Percentiles rank a stretch among this genome's conserved stretches.
Conservation (phyloP, 2,888 invertebrate genomes). For the Nomada flava region DNA sequence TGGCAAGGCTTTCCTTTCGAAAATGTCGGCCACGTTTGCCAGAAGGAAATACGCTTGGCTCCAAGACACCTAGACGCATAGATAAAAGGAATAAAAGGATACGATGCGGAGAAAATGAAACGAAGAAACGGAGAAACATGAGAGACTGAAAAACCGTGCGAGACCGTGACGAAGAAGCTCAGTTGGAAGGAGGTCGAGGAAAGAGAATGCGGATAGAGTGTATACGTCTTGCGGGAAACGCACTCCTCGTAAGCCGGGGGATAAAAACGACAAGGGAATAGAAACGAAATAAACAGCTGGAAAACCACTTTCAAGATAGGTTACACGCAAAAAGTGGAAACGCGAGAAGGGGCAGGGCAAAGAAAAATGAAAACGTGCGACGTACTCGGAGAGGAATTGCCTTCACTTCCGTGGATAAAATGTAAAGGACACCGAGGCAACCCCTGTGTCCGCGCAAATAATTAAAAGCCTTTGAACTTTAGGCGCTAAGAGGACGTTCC, state of each 20-base stretch:
- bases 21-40: slow-evolving; percentile 50
- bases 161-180: slow-evolving; percentile 27
- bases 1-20: slow-evolving; percentile 43
- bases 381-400: slow-evolving; percentile 29
- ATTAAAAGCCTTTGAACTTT: neutral
- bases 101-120: slow-evolving; percentile 51
- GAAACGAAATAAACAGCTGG: slow-evolving; percentile 58
- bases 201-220: slow-evolving; percentile 26
- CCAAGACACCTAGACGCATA: slow-evolving; percentile 53
- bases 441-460: neutral
- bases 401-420: slow-evolving; percentile 7
- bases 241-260: slow-evolving; percentile 52
- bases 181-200: neutral
- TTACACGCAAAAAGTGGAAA: slow-evolving; percentile 14
- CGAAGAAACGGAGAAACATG: slow-evolving; percentile 60
- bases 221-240: slow-evolving; percentile 58
- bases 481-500: neutral
- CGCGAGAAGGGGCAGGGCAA: neutral
- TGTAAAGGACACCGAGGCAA: neutral
- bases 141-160: slow-evolving; percentile 58
- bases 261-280: slow-evolving; percentile 35
- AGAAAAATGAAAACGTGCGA: slow-evolving; percentile 32
- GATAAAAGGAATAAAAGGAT: slow-evolving; percentile 59
- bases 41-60: slow-evolving; percentile 53
- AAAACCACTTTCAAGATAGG: slow-evolving; percentile 40